phyloP scores from a whole-genome alignment of 2,888 invertebrate species.

The Blastobasis adustella region DNA sequence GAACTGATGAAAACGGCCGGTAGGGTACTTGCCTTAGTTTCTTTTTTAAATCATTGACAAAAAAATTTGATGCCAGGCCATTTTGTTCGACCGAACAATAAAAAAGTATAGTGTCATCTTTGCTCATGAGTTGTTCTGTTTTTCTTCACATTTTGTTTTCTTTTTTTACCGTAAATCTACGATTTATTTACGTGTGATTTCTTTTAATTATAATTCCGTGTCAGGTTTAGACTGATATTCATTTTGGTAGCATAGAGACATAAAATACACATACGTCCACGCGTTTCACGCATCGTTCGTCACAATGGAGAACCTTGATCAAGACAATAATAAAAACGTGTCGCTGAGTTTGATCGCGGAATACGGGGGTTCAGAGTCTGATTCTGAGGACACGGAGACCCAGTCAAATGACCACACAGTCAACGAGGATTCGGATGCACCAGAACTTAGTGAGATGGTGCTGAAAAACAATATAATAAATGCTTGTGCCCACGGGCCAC shows the following conservation, averaged over 20 bases:
- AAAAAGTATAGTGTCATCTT: too few species aligned
- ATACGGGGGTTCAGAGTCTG: slow-evolving; percentile 63
- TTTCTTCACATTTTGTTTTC: slow-evolving; percentile 10
- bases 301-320: slow-evolving; percentile 65
- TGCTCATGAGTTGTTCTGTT: slow-evolving; percentile 5
- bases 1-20: too few species aligned
- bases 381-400: slow-evolving; percentile 55
- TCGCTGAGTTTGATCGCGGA: slow-evolving; percentile 63
- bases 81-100: too few species aligned
- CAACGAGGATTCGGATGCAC: slow-evolving; percentile 54
- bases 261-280: slow-evolving; percentile 7
- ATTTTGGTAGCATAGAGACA: not conserved
- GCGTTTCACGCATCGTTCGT: slow-evolving; percentile 19
- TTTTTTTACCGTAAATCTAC: slow-evolving; percentile 3
- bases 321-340: slow-evolving; percentile 63
- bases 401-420: slow-evolving; percentile 38
- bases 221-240: not conserved
- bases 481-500: slow-evolving; percentile 65
- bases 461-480: slow-evolving; percentile 69
- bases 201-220: not conserved
- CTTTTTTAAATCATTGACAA: too few species aligned
- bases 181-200: slow-evolving; percentile 6
- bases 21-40: too few species aligned
- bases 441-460: slow-evolving; percentile 65
- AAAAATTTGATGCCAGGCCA: too few species aligned